These are phyloP conservation scores for Drosophila guanche DNA, from an alignment of 1,140 invertebrate species.

Conservation along the genomic window DNA sequence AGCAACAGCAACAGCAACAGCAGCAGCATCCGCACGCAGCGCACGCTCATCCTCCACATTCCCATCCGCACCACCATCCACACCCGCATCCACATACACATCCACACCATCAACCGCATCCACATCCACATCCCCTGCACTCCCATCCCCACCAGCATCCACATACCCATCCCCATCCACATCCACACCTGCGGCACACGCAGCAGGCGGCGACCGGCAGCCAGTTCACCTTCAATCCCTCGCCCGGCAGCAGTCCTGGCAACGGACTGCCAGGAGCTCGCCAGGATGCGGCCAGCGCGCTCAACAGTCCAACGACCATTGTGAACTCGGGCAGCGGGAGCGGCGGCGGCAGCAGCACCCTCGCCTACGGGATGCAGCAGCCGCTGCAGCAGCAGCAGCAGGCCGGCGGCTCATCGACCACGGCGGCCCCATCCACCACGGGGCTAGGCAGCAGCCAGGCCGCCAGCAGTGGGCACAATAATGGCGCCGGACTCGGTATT, in stretches of 20 bases:
- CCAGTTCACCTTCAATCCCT: conserved; percentile 72
- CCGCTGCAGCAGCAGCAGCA: conserved; percentile 40
- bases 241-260: conserved; percentile 69
- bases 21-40: conserved; percentile 2
- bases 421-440: conserved; percentile 19
- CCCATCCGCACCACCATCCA: conserved; percentile 11
- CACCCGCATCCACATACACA: conserved; percentile 45
- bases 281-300: conserved; percentile 61
- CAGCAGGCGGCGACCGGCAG: conserved; percentile 37
- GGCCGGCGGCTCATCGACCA: conserved; percentile 42
- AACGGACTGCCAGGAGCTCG: conserved; percentile 59
- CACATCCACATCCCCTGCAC: conserved; percentile 61
- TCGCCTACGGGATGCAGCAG: conserved; percentile 63
- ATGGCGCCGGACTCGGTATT: conserved; percentile 43
- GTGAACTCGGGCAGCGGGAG: conserved; percentile 76
- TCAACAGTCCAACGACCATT: conserved; percentile 78
- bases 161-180: conserved; percentile 42
- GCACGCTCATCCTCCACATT: not conserved
- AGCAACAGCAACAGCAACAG: conserved; percentile 15
- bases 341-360: conserved; percentile 59
- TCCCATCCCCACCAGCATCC: conserved; percentile 32
- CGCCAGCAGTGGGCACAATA: conserved; percentile 40
- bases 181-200: conserved; percentile 31
- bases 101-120: conserved; percentile 49
- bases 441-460: conserved; percentile 28